phyloP scores from a whole-genome alignment of 2,113 vertebrate genomes.

The Mastomys natalensis region DNA sequence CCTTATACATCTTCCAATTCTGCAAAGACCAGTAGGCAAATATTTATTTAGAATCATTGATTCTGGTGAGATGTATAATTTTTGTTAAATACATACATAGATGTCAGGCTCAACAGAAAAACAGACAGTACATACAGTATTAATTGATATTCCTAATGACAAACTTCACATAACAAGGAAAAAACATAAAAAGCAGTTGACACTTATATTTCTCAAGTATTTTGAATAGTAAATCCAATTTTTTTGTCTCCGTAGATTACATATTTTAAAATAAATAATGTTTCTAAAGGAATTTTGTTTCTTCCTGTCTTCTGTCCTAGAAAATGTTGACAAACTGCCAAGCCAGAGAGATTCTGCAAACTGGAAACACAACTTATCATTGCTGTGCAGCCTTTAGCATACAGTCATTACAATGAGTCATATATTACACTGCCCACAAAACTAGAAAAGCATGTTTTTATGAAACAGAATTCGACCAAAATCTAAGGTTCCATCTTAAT shows the following conservation, averaged over 20 bases:
- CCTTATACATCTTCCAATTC: background rate
- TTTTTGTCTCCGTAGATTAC: background rate
- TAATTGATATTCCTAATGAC: background rate
- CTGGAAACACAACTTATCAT: background rate
- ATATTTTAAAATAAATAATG: slow-evolving; percentile 31
- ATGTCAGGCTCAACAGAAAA: background rate
- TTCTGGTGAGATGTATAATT: slow-evolving; percentile 25
- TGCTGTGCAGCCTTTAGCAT: background rate
- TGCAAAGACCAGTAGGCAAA: background rate
- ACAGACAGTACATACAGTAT: background rate
- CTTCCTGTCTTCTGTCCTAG: background rate
- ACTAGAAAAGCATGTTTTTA: background rate
- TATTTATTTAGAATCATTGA: slow-evolving; percentile 77
- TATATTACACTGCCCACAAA: slow-evolving; percentile 5
- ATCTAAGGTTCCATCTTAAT: slow-evolving; percentile 3
- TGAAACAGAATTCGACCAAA: background rate
- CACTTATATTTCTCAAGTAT: background rate
- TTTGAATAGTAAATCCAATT: background rate
- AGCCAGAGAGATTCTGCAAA: background rate
- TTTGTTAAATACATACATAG: slow-evolving; percentile 52
- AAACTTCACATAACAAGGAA: background rate
- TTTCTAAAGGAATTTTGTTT: background rate
- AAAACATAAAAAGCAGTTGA: background rate
- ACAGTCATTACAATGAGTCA: background rate
- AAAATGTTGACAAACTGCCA: background rate